Evolutionary conservation across 2,797 vertebrate species (phyloP), one percentile per base, ranked within the genome.

Genomic region (Oophaga sylvatica): DNA sequence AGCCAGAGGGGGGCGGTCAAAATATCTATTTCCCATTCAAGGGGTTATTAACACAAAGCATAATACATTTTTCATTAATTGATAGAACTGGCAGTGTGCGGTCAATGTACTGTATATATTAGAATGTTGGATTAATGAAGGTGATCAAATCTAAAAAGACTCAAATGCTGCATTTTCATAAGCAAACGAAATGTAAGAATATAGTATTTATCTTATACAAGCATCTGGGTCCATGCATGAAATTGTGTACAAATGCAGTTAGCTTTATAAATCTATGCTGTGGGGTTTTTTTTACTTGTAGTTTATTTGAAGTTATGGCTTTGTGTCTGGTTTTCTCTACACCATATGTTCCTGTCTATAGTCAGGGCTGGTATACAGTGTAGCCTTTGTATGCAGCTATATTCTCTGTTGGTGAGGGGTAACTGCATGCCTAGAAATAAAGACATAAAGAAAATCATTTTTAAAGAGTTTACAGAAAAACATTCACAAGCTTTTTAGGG

Each of bases 21-120:
- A 89, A 93, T 94, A 89, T 94, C 91, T 31, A 92, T 94, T 90
- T 93, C 93, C 41, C 84, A 12, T 93, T 93, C 90, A 93, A 93
- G 90, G 63, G 59, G 80, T 19, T 86, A 45, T 68, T 89, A 89
- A 70, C 13, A 22, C 10, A 17, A 5, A 45, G 11, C 6, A 71
- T 41, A 57, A 56, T 11, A 77, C 5, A 26, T n/a, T 26, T n/a
- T 12, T 29, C 31, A 48, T 75, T 75, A 19, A 22, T 75, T 41
- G 35, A 76, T 53, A 53, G 4, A 67, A 68, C 11, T 70, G n/a
- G 20, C 16, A n/a, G 20, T 29, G 63, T 45, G 26, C 29, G 19
- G 71, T 73, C 20, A 41, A 71, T 84, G 57, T 83, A 76, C 70
- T 82, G 45, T 82, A 81, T 41, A 65, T 81, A 65, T 13, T 20